Conservation (phyloP, 2,113 vertebrate genomes). For the Tiliqua scincoides region DNA sequence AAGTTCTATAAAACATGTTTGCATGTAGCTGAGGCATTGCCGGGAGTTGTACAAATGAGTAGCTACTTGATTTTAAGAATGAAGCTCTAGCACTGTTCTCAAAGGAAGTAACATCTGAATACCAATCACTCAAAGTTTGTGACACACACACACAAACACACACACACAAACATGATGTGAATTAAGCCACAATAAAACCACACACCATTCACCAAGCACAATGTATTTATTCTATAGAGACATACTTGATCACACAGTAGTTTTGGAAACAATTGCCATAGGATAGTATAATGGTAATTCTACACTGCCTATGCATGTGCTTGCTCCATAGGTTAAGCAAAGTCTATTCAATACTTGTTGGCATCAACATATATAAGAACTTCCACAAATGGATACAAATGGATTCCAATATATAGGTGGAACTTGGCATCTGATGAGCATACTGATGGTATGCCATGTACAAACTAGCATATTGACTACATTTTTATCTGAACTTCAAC, state of each 20-base stretch:
- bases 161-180: not conserved
- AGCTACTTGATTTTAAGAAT: conserved; percentile 45
- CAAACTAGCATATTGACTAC: not conserved
- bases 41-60: not conserved
- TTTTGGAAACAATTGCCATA: not conserved
- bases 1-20: not conserved
- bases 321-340: fast-evolving
- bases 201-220: not conserved
- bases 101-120: not conserved
- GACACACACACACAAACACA: not conserved
- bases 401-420: conserved; percentile 12
- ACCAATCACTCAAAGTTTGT: conserved; percentile 1
- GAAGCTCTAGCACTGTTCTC: conserved; percentile 9
- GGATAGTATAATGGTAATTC: not conserved
- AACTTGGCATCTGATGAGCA: fast-evolving
- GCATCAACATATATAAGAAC: conserved; percentile 24
- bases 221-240: not conserved
- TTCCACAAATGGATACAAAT: conserved; percentile 33
- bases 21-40: not conserved
- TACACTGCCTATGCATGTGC: not conserved
- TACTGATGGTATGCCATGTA: not conserved
- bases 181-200: not conserved
- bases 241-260: not conserved
- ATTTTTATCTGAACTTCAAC: conserved; percentile 16
- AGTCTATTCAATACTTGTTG: conserved; percentile 4